Evolutionary conservation across 2,888 invertebrate species (phyloP).

Genomic region (Phalera bucephala): DNA sequence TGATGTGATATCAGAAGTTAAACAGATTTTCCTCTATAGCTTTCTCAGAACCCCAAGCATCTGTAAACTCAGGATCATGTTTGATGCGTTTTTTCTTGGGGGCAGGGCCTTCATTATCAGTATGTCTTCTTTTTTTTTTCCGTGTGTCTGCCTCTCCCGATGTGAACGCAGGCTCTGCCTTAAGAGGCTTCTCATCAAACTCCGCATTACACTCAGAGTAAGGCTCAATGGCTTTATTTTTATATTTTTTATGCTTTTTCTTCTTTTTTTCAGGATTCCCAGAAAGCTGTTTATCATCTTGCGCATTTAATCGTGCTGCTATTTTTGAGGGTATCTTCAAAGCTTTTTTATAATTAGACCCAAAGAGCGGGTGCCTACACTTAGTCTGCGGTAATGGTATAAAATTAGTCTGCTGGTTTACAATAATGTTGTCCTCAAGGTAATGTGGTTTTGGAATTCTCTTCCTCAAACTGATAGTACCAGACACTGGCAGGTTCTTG

Average conservation of each 20-base stretch:
- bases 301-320: constrained; percentile 36
- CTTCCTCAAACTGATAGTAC: constrained; percentile 49
- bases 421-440: constrained; percentile 41
- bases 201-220: constrained; percentile 12
- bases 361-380: constrained; percentile 68
- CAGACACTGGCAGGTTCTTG: constrained; percentile 39
- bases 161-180: constrained; percentile 10
- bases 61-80: constrained; percentile 45
- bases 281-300: constrained; percentile 4
- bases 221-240: constrained; percentile 1
- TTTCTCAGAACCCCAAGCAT: constrained; percentile 65
- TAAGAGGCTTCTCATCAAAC: neutral
- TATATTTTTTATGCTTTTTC: constrained; percentile 25
- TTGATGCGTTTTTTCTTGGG: constrained; percentile 45
- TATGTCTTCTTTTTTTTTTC: constrained; percentile 45
- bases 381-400: constrained; percentile 67
- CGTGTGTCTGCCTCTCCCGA: constrained; percentile 23
- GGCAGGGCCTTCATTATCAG: constrained; percentile 18
- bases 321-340: constrained; percentile 49
- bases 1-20: constrained; percentile 45
- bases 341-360: constrained; percentile 56
- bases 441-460: constrained; percentile 60
- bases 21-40: constrained; percentile 70
- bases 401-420: constrained; percentile 48
- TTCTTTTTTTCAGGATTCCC: constrained; percentile 12